Conservation (phyloP, 2,113 vertebrate species). For the Stomatorhinus ivindoensis region DNA sequence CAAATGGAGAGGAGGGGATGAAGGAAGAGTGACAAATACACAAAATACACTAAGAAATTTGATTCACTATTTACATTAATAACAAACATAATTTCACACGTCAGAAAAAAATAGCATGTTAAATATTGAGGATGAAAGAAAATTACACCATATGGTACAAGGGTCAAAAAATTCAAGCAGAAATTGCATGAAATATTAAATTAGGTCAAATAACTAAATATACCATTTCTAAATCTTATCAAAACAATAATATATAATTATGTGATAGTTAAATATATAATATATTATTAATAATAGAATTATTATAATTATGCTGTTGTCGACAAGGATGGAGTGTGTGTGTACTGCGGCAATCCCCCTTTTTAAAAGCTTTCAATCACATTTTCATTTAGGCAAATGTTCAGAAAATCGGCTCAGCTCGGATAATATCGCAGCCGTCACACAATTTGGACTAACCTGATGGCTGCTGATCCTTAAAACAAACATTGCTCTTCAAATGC, state of each 20-base stretch:
- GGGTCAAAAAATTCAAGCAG: conserved; percentile 6
- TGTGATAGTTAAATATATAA: background rate
- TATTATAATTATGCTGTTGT: conserved; percentile 19
- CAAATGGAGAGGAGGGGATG: conserved; percentile 14
- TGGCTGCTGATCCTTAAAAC: conserved; percentile 38
- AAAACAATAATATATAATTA: background rate
- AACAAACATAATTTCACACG: background rate
- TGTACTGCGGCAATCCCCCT: conserved; percentile 14
- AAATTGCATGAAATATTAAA: background rate
- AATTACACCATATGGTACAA: background rate
- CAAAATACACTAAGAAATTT: conserved; percentile 4
- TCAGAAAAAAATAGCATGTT: background rate
- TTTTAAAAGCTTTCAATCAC: conserved; percentile 28
- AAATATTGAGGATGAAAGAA: conserved; percentile 6
- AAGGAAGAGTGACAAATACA: background rate
- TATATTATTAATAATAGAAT: conserved; percentile 17
- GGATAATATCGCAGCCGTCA: conserved; percentile 40
- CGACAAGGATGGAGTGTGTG: background rate
- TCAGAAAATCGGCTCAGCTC: conserved; percentile 41
- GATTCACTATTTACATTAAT: background rate
- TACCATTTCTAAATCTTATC: background rate
- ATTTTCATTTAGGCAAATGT: conserved; percentile 44
- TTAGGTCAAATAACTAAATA: background rate
- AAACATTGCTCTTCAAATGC: conserved; percentile 32
- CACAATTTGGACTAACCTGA: conserved; percentile 35